Evolutionary conservation across 2,888 invertebrate genomes (phyloP), one percentile per base, ranked within the genome.

Genomic region (Bellardia bayeri): DNA sequence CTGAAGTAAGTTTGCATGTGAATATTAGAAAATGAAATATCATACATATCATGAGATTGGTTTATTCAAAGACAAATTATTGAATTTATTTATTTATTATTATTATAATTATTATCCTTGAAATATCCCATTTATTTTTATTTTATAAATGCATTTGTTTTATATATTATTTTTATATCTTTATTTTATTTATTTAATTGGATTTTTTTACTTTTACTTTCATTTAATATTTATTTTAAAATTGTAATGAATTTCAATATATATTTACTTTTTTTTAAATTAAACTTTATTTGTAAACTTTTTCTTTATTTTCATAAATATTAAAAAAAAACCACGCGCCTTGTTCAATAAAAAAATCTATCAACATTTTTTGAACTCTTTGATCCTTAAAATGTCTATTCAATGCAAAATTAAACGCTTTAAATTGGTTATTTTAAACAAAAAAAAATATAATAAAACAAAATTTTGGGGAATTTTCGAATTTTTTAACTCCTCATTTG

Each of bases 1-100:
- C 91, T 87, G 92, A 93, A 93, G 94, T 93, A 93, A 91, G 92
- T 92, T 78, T 92, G 92, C 92, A 93, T 92, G 91, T 91, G 82
- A 82, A 75, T 75, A 56, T 81, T 40, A 45, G n/a, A 68, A 81
- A 63, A 11, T 80, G 54, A 85, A 23, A 45, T 40, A 33, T 37
- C 51, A 51, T 42, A 69, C 40, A 51, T 42, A 69, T 69, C 45
- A 9, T 37, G 14, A 58, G 37, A 71, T 66, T 56, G 42, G 33
- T 76, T 83, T 63, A 40, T 16, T 30, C 13, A 56, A 58, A 58
- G 11, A 33, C 11, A 58, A 58, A 30, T 23, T 30, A 16, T 45
- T 63, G 3, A 61, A 30, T 69, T 42, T n/a, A 13, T 56, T 56
- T 56, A 23, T 82, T 37, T 40, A 66, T 78, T 30, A 58, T 49